These are phyloP conservation scores for Criorhina ranunculi DNA, from an alignment of 2,888 invertebrate species.

Conservation along the genomic window DNA sequence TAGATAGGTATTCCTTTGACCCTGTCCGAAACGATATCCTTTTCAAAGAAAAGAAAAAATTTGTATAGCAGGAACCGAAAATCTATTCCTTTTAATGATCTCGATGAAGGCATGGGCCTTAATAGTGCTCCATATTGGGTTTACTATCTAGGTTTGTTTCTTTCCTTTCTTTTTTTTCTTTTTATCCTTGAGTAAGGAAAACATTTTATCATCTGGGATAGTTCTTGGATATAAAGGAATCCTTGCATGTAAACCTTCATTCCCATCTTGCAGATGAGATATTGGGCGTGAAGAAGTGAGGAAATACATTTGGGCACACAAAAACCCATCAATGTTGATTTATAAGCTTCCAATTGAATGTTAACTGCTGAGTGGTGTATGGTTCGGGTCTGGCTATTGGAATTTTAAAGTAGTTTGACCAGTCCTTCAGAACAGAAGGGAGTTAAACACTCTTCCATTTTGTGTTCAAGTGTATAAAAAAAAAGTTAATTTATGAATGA, in stretches of 20 bases:
- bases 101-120: slow-evolving; percentile 23
- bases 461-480: background rate
- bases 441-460: background rate
- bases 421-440: background rate
- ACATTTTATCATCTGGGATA: slow-evolving; percentile 51
- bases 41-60: background rate
- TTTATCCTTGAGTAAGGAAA: slow-evolving; percentile 30
- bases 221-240: slow-evolving; percentile 37
- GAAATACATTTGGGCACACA: slow-evolving; percentile 25
- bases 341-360: slow-evolving; percentile 59
- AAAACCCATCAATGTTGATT: slow-evolving; percentile 52
- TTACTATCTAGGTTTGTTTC: slow-evolving; percentile 9
- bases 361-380: slow-evolving; percentile 38
- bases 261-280: background rate
- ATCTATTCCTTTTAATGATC: slow-evolving; percentile 51
- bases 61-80: slow-evolving; percentile 28
- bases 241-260: background rate
- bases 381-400: slow-evolving; percentile 13
- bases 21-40: slow-evolving; percentile 13
- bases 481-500: slow-evolving; percentile 33
- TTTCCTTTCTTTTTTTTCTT: background rate
- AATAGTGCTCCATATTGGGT: background rate
- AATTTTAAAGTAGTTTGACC: slow-evolving; percentile 35
- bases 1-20: slow-evolving; percentile 47
- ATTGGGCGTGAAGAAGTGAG: slow-evolving; percentile 8